Percentiles rank a stretch among this genome's conserved stretches.
These are phyloP conservation scores for Melinopterus prodromus DNA, from an alignment of 2,888 invertebrate species.

Conservation along the genomic window DNA sequence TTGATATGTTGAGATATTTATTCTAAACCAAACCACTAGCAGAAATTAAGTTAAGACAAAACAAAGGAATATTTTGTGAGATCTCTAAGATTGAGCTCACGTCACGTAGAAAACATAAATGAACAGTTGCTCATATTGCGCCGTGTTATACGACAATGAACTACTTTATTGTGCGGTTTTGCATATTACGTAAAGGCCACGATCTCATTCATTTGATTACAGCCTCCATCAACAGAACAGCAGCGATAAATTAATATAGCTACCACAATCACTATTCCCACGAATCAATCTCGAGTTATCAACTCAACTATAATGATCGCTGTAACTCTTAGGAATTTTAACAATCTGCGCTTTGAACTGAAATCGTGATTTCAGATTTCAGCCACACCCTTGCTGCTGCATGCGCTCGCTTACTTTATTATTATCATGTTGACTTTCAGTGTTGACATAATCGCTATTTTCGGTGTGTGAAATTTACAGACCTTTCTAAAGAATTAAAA, in stretches of 20 bases:
- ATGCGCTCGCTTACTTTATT: background rate
- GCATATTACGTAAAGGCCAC: background rate
- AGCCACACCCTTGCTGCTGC: conserved; percentile 4
- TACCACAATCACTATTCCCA: background rate
- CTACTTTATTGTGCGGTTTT: background rate
- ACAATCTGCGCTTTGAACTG: background rate
- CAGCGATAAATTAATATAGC: background rate
- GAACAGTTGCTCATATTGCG: background rate
- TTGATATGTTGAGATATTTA: background rate
- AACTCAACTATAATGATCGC: background rate
- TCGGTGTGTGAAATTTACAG: background rate
- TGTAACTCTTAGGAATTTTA: too few species aligned
- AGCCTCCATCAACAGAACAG: background rate
- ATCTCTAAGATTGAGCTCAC: background rate
- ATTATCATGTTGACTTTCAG: background rate
- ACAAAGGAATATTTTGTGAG: background rate
- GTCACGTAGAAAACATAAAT: conserved; percentile 4
- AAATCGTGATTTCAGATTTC: background rate
- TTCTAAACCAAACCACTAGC: background rate
- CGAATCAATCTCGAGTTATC: background rate
- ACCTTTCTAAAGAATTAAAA: background rate
- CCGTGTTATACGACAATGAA: background rate
- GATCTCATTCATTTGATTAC: background rate
- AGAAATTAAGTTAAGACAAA: background rate
- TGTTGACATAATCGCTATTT: conserved; percentile 4